Percentiles rank a stretch among this genome's conserved stretches.
These are phyloP conservation scores for Ommatoiulus sabulosus DNA, from an alignment of 2,888 invertebrate genomes.

Conservation along the genomic window DNA sequence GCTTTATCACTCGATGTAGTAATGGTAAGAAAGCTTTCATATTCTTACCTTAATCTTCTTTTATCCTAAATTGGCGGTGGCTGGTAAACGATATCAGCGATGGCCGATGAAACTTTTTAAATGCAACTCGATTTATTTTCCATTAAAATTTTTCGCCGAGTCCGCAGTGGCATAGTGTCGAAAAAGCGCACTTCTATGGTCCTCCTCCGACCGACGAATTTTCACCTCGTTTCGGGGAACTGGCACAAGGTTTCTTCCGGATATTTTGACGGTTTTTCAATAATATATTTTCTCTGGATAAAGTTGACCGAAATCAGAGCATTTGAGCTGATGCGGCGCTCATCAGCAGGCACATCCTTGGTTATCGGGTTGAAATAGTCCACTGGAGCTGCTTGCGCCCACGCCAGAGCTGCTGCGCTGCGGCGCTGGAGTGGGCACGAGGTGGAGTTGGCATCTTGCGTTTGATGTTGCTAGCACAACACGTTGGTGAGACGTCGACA, in stretches of 20 bases:
- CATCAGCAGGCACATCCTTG: slow-evolving; percentile 3
- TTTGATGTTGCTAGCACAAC: not conserved
- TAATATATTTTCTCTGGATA: not conserved
- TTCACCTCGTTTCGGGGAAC: not conserved
- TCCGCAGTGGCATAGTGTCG: not conserved
- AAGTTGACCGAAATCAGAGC: not conserved
- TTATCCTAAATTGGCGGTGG: not conserved
- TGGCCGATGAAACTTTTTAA: not conserved
- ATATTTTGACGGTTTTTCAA: not conserved
- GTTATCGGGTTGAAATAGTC: slow-evolving; percentile 31
- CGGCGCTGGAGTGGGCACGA: not conserved
- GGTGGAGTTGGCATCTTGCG: slow-evolving; percentile 27
- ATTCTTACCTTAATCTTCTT: slow-evolving; percentile 3
- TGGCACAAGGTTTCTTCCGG: not conserved
- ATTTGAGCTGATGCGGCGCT: not conserved
- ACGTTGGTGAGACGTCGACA: not conserved
- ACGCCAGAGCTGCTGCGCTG: not conserved
- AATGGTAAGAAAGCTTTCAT: too few species aligned
- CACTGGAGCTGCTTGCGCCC: not conserved
- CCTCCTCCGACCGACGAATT: not conserved
- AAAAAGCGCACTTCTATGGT: not conserved
- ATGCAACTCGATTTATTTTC: not conserved
- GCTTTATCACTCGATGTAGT: too few species aligned
- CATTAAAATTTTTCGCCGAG: not conserved
- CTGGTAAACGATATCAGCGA: not conserved